Conservation (phyloP, 2,113 vertebrate species). For the Gasterosteus nipponicus region DNA sequence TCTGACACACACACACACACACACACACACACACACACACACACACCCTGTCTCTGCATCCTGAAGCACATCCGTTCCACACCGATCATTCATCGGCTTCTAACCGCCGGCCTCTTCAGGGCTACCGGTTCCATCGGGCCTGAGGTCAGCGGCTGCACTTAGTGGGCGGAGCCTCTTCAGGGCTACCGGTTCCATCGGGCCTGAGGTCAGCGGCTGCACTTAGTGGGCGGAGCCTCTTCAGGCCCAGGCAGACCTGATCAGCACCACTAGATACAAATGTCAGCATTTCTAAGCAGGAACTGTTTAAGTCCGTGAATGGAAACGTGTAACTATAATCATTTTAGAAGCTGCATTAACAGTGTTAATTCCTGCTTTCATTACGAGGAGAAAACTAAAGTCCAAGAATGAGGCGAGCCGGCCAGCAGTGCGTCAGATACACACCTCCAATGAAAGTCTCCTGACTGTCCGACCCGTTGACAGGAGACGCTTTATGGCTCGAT, state of each 20-base stretch:
- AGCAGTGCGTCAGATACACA: constrained; percentile 10
- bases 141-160: constrained; percentile 19
- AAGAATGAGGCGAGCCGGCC: not conserved
- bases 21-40: not conserved
- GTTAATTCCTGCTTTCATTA: constrained; percentile 36
- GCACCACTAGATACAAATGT: constrained; percentile 13
- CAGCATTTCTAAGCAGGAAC: not conserved
- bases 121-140: constrained; percentile 24
- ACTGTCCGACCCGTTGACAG: not conserved
- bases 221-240: not conserved
- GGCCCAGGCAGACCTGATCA: constrained; percentile 5
- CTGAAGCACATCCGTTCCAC: constrained; percentile 16
- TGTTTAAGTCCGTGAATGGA: too few species aligned
- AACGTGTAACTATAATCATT: not conserved
- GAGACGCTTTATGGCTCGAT: not conserved
- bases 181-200: constrained; percentile 26
- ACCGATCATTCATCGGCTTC: constrained; percentile 51
- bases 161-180: not conserved
- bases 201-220: constrained; percentile 18
- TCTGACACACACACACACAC: not conserved
- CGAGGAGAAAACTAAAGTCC: constrained; percentile 17
- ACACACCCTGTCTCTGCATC: not conserved
- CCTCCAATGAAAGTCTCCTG: constrained; percentile 28
- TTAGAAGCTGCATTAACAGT: not conserved
- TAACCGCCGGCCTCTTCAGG: constrained; percentile 5